A percentile compares a stretch with the other conserved stretches of the same genome.
Evolutionary conservation across 2,797 vertebrate genomes (phyloP).

Genomic region (Geotrypetes seraphini): DNA sequence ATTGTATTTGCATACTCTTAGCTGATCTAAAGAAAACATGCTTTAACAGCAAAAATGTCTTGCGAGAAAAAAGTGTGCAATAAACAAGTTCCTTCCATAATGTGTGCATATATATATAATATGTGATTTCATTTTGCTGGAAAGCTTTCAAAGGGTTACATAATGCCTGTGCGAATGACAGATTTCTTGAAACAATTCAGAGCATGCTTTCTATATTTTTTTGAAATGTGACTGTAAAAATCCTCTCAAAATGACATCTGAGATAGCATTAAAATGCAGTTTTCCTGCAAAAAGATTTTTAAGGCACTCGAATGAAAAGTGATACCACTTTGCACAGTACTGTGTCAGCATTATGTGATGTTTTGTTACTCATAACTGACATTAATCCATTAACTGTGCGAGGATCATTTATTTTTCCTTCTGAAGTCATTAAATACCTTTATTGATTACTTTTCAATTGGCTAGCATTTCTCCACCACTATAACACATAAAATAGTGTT

Average conservation of each 20-base stretch:
- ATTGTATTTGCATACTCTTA: no score
- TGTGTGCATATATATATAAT: neutral
- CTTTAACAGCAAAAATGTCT: neutral
- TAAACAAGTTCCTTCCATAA: constrained; percentile 7
- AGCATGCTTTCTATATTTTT: constrained; percentile 48
- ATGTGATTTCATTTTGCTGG: constrained; percentile 22
- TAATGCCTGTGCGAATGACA: constrained; percentile 34
- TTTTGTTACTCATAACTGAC: constrained; percentile 46
- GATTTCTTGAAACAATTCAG: constrained; percentile 45
- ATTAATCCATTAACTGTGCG: constrained; percentile 58
- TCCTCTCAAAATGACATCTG: constrained; percentile 51
- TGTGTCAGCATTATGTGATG: constrained; percentile 47
- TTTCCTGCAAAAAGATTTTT: constrained; percentile 54
- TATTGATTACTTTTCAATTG: constrained; percentile 64
- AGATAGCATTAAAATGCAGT: constrained; percentile 57
- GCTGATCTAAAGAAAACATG: no score
- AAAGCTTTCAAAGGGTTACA: constrained; percentile 30
- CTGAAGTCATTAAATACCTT: constrained; percentile 58
- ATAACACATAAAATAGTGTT: constrained; percentile 26
- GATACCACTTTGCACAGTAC: constrained; percentile 37
- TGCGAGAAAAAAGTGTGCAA: neutral
- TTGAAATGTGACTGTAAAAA: constrained; percentile 53
- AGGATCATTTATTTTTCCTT: constrained; percentile 71
- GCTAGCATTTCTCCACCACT: constrained; percentile 21
- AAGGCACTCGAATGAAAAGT: constrained; percentile 52